Percentiles rank a stretch among this genome's conserved stretches.
Evolutionary conservation across 2,113 vertebrate species (phyloP).

Genomic region (Otus sunia): DNA sequence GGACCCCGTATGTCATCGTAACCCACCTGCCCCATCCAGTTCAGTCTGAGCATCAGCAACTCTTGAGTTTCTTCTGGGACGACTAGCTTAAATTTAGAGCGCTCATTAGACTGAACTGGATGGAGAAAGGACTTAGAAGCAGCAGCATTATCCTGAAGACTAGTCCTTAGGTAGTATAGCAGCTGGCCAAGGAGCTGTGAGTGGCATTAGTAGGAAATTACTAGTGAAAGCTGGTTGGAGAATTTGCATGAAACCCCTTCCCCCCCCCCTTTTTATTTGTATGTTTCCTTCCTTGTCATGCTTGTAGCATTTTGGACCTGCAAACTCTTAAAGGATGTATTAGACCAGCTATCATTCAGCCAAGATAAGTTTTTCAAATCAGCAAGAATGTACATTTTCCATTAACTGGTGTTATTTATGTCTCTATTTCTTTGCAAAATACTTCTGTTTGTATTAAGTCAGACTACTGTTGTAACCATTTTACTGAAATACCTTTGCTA

Average conservation of each 20-base stretch:
- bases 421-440: background rate
- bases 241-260: background rate
- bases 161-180: background rate
- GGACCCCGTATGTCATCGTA: rapidly evolving
- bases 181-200: background rate
- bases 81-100: background rate
- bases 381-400: background rate
- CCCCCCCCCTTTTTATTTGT: background rate
- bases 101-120: background rate
- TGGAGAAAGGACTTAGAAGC: background rate
- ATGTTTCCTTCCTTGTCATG: background rate
- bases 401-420: background rate
- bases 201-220: background rate
- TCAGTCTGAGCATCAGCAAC: background rate
- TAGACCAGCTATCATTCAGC: background rate
- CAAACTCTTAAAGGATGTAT: background rate
- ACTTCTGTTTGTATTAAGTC: background rate
- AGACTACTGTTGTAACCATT: background rate
- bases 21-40: no score
- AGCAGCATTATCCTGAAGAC: background rate
- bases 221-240: background rate
- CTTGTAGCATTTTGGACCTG: background rate
- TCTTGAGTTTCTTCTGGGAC: background rate
- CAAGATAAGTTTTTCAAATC: background rate
- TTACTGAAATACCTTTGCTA: background rate